Conservation (phyloP, 1,140 invertebrate species). For the Galleria mellonella region DNA sequence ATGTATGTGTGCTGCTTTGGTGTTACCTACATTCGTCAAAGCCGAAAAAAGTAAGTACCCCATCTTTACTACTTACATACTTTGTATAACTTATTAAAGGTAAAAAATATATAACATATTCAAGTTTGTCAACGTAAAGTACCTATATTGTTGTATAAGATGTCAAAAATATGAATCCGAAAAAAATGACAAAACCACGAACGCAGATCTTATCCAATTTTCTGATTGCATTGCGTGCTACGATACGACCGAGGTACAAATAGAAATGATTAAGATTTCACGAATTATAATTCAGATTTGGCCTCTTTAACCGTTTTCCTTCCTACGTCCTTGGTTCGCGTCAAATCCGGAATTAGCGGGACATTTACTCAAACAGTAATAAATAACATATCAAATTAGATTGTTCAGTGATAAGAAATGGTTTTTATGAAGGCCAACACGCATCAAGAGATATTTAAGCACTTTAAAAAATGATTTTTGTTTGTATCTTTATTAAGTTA, state of each 20-base stretch:
- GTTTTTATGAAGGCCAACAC: slow-evolving; percentile 17
- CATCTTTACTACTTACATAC: no score
- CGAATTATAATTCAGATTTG: slow-evolving; percentile 1
- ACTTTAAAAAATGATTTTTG: no score
- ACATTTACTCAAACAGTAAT: slow-evolving; percentile 10
- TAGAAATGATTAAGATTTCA: not conserved
- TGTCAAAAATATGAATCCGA: no score
- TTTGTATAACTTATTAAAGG: no score
- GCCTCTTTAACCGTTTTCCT: not conserved
- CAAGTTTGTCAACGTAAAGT: no score
- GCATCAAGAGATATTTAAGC: no score
- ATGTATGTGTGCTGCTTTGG: no score
- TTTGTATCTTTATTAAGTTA: no score
- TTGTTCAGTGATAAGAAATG: slow-evolving; percentile 10
- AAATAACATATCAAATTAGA: slow-evolving; percentile 14
- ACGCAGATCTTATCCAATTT: not conserved
- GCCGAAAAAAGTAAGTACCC: no score
- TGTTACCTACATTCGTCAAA: no score
- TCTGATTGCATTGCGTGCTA: not conserved
- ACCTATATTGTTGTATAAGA: no score
- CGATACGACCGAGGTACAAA: not conserved
- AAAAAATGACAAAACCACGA: not conserved
- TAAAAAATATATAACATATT: no score
- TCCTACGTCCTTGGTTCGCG: not conserved
- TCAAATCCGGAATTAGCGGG: slow-evolving; percentile 6